Evolutionary conservation across 2,888 invertebrate genomes (phyloP), one percentile per base, ranked within the genome.

Genomic region (Caradrina clavipalpis): DNA sequence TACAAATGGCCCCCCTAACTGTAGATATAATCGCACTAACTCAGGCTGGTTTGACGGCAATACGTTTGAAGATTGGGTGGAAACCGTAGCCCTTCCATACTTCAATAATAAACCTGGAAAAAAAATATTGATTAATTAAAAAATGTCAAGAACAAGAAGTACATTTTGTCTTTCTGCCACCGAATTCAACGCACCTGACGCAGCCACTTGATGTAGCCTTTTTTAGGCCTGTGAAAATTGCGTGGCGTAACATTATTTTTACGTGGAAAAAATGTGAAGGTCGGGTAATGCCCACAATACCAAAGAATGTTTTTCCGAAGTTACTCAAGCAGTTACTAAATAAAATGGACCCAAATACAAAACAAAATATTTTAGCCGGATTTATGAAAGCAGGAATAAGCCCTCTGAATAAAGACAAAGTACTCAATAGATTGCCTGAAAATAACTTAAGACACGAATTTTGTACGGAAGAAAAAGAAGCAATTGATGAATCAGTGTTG

Each of bases 81-180:
- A 64, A 50, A 83, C 78, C 13, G 59, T 85, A 4, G 75, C 78
- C 0, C 42, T 87, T 22, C 79, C 80, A 26, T 82, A 68, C 55
- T 80, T 87, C 19, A 73, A 82, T 58, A 69, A 85, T 19, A 80
- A 77, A 68, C 49, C 62, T 35, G 90, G 89, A 5, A 82, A 51
- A 61, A 92, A 92, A 80, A 80, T 87, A 31, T 42, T 92, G 8
- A 87, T 93, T 13, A 77, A 8, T 72, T 21, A 69, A 53, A 59
- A 26, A 67, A 50, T 80, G 79, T 61, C 7, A 71, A 57, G 60
- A 73, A 58, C 45, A 59, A 5, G 68, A 74, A 42, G 42, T 66
- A 76, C 66, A 35, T 35, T 35, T 35, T 35, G 35, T 35, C 3
- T 35, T 35, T 35, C 35, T 35, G 35, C 35, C 35, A 35, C 35